These are phyloP conservation scores for Drosophila ercepeae DNA, from an alignment of 1,140 invertebrate genomes.

Conservation along the genomic window DNA sequence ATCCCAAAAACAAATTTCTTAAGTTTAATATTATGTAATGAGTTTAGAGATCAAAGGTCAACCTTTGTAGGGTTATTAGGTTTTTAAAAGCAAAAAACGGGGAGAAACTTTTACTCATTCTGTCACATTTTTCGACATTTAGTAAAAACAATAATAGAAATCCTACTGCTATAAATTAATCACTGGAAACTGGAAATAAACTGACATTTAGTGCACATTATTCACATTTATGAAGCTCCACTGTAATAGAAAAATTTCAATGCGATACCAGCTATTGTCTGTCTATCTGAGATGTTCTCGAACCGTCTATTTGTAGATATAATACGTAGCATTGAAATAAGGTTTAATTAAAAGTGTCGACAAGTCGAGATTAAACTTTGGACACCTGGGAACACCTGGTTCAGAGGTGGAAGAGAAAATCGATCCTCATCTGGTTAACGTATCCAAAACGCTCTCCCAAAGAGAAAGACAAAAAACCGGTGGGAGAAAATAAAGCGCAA, in stretches of 20 bases:
- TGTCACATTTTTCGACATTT: too few species aligned
- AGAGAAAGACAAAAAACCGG: slow-evolving; percentile 37
- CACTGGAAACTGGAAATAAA: too few species aligned
- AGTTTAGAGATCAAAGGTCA: neutral
- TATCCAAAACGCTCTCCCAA: slow-evolving; percentile 29
- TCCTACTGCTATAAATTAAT: too few species aligned
- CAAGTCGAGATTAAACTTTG: slow-evolving; percentile 58
- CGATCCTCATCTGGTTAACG: slow-evolving; percentile 18
- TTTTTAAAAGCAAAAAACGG: too few species aligned
- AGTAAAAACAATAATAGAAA: too few species aligned
- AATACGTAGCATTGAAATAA: slow-evolving; percentile 29
- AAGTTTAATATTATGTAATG: neutral
- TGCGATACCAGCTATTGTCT: slow-evolving; percentile 24
- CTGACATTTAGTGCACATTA: too few species aligned
- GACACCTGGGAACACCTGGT: slow-evolving; percentile 28
- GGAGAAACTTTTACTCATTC: too few species aligned
- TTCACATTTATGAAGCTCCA: neutral
- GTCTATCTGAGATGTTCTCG: slow-evolving; percentile 56
- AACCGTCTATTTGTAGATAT: slow-evolving; percentile 52
- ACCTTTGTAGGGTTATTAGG: too few species aligned
- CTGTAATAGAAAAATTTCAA: slow-evolving; percentile 23
- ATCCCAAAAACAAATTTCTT: neutral
- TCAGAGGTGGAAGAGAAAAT: slow-evolving; percentile 25
- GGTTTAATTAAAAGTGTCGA: slow-evolving; percentile 37
- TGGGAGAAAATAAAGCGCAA: slow-evolving; percentile 46